Conservation (phyloP, 2,888 invertebrate species). For the Bimastos eiseni region DNA sequence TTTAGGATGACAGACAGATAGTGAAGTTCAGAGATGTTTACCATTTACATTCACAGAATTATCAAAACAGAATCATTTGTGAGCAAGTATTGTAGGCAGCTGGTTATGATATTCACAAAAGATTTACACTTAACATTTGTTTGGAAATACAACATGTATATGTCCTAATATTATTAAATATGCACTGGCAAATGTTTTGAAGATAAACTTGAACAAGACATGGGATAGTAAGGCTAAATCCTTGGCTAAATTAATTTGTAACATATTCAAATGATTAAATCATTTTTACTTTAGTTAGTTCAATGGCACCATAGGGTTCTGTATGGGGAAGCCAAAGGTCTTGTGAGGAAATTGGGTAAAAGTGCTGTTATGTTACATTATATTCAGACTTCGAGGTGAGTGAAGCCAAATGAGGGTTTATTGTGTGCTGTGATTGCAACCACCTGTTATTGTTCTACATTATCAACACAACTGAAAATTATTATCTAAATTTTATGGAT, state of each 20-base stretch:
- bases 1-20: not conserved
- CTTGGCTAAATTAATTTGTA: not conserved
- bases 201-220: not conserved
- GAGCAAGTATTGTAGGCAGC: not conserved
- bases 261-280: not conserved
- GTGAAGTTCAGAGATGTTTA: not conserved
- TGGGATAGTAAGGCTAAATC: not conserved
- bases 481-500: too few relatives aligned
- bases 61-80: not conserved
- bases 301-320: too few relatives aligned
- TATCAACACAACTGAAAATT: too few relatives aligned
- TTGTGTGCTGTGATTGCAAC: too few relatives aligned
- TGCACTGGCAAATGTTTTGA: not conserved
- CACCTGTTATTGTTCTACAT: too few relatives aligned
- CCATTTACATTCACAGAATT: not conserved
- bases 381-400: too few relatives aligned
- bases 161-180: not conserved
- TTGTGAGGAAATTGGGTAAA: too few relatives aligned
- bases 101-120: not conserved
- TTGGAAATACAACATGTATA: not conserved
- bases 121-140: not conserved
- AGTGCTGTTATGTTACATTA: too few relatives aligned
- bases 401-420: too few relatives aligned
- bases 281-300: not conserved
- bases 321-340: too few relatives aligned